Evolutionary conservation across 2,888 invertebrate genomes (phyloP), one percentile per base, ranked within the genome.

Genomic region (Selenia dentaria): DNA sequence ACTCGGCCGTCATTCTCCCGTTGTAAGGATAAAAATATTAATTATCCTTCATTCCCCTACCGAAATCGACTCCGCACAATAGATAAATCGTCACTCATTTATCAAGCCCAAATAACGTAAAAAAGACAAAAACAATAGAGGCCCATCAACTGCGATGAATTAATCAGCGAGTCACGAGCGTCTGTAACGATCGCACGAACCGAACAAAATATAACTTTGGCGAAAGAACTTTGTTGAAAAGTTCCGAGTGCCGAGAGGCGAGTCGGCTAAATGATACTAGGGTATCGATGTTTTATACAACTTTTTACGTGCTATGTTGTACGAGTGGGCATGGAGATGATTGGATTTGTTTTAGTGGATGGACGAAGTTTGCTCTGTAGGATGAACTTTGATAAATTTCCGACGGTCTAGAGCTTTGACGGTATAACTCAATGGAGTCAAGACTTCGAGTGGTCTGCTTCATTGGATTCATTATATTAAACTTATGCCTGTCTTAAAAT

Each of bases 141-240:
- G 39, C 57, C 61, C 49, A 57, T 56, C 57, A 59, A 52, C 35
- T 45, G 12, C 10, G 47, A 58, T 51, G 55, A 83, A 86, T 87
- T 87, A 86, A 88, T 86, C 81, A 80, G 72, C 74, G 57, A 79
- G 84, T 86, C 88, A 89, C 87, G 88, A 81, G 79, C 75, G 59
- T 40, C 57, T 51, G 73, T 87, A 88, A 88, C 74, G 88, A 86
- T 71, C 70, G 75, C 83, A 84, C 81, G 82, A 58, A 75, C 72
- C 64, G 64, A 67, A 74, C 74, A 76, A 81, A 79, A 40, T 36
- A 77, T 76, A 80, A 77, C 69, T 75, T 71, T 24, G 43, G 36
- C 57, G 51, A 64, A 72, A 67, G 64, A 76, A 79, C 67, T 77
- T 74, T 63, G 70, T 64, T 67, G 54, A 54, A 57, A 75, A 80